Percentiles rank a stretch among this genome's conserved stretches.
phyloP scores from a whole-genome alignment of 2,888 invertebrate species.

The Deroplatys truncata region DNA sequence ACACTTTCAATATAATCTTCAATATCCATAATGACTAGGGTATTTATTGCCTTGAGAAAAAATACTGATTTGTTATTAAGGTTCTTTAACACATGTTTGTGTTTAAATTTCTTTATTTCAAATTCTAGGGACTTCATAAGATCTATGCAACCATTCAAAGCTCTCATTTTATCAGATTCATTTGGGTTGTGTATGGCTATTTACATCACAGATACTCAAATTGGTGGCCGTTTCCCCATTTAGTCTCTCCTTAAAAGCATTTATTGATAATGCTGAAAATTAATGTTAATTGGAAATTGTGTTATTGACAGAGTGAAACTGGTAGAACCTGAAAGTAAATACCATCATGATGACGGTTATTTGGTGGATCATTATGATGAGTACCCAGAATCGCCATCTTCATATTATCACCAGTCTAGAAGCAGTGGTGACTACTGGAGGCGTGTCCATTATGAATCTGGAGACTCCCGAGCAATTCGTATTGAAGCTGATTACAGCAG shows the following conservation, averaged over 20 bases:
- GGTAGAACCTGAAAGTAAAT: slow-evolving; percentile 35
- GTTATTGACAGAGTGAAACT: slow-evolving; percentile 6
- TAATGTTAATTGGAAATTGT: neutral
- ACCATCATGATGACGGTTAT: slow-evolving; percentile 39
- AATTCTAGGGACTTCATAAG: too few relatives aligned
- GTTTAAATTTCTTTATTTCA: too few relatives aligned
- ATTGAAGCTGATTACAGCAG: slow-evolving; percentile 41
- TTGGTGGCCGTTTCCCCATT: too few relatives aligned
- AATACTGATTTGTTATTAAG: too few relatives aligned
- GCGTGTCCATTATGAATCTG: slow-evolving; percentile 43
- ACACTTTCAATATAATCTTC: too few relatives aligned
- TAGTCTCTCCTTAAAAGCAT: neutral
- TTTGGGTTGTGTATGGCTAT: too few relatives aligned
- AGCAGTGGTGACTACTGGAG: slow-evolving; percentile 30
- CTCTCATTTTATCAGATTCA: too few relatives aligned
- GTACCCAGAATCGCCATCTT: slow-evolving; percentile 41
- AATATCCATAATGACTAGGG: too few relatives aligned
- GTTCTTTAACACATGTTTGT: too few relatives aligned
- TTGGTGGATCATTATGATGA: slow-evolving; percentile 41
- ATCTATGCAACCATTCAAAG: too few relatives aligned
- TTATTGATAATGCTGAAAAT: neutral
- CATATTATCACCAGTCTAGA: slow-evolving; percentile 38
- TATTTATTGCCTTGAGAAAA: too few relatives aligned
- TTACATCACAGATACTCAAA: too few relatives aligned
- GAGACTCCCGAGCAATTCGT: slow-evolving; percentile 23